Percentiles rank a stretch among this genome's conserved stretches.
phyloP scores from a whole-genome alignment of 2,113 vertebrate species.

The Nipponia nippon region DNA sequence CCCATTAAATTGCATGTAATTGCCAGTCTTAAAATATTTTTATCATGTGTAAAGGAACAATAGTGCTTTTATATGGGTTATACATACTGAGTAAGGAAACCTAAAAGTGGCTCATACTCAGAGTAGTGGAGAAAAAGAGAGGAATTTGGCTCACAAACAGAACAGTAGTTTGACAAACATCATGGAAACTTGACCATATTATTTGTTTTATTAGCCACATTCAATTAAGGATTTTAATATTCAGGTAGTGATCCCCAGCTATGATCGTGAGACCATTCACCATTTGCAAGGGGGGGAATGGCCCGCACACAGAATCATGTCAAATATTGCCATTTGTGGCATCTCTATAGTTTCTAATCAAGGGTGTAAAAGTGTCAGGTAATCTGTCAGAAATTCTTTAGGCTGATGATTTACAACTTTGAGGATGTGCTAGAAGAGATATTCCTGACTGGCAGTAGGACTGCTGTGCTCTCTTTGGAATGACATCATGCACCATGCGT shows the following conservation, averaged over 20 bases:
- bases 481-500: accelerated
- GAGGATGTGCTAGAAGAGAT: not conserved
- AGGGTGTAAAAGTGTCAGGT: not conserved
- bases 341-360: not conserved
- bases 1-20: not conserved
- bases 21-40: slow-evolving; percentile 9
- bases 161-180: not conserved
- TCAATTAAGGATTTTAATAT: not conserved
- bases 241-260: not conserved
- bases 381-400: not conserved
- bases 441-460: not conserved
- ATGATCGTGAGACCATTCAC: not conserved
- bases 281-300: not conserved
- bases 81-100: not conserved
- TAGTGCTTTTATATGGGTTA: not conserved
- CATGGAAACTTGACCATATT: not conserved
- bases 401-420: not conserved
- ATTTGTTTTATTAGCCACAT: not conserved
- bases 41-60: not conserved
- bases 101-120: not conserved
- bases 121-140: not conserved
- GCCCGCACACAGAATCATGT: not conserved
- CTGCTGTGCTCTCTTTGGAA: not conserved
- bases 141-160: not conserved
- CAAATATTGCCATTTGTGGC: not conserved